A percentile compares a stretch with the other conserved stretches of the same genome.
These are phyloP conservation scores for Remorina albescens DNA, from an alignment of 2,797 vertebrate genomes.

Conservation along the genomic window DNA sequence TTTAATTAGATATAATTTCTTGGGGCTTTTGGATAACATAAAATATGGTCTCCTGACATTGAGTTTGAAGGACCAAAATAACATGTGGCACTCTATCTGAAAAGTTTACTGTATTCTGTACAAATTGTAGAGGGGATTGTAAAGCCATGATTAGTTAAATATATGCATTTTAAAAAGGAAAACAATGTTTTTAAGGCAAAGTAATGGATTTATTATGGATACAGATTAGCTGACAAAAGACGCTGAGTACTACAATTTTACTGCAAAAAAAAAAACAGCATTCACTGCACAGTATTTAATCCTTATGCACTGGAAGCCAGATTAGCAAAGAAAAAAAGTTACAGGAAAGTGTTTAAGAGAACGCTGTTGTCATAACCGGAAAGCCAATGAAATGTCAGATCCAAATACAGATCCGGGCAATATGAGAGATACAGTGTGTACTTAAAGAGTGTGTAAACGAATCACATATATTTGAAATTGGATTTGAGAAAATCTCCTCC, in stretches of 20 bases:
- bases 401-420: background rate
- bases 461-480: slow-evolving; percentile 12
- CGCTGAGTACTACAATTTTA: background rate
- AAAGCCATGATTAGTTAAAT: background rate
- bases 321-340: background rate
- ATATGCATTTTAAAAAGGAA: background rate
- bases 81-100: no score
- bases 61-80: background rate
- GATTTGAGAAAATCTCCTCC: slow-evolving; percentile 8
- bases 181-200: background rate
- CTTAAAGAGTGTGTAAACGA: slow-evolving; percentile 17
- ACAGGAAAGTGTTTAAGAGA: background rate
- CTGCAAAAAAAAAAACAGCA: no score
- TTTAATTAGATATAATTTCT: background rate
- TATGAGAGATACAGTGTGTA: background rate
- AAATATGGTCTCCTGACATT: no score
- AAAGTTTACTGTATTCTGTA: background rate
- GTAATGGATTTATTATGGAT: background rate
- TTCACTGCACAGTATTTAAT: no score
- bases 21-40: background rate
- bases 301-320: background rate
- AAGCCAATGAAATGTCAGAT: background rate
- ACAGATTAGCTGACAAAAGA: background rate
- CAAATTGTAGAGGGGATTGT: background rate
- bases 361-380: background rate